These are phyloP conservation scores for Nothoprocta perdicaria DNA, from an alignment of 2,113 vertebrate species.

Conservation along the genomic window DNA sequence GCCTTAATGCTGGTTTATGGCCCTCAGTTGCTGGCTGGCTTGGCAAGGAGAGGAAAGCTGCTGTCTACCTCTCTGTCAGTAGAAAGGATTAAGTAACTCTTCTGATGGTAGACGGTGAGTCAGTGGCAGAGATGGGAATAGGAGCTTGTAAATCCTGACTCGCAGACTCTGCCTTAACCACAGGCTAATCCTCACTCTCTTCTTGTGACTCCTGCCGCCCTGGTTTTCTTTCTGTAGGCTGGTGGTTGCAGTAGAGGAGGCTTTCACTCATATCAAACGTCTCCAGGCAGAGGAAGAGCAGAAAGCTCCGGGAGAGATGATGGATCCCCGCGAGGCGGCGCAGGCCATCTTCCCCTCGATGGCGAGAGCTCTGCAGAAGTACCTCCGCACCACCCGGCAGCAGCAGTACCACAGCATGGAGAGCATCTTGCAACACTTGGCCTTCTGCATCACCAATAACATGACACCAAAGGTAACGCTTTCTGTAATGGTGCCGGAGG, in stretches of 20 bases:
- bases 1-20: slow-evolving; percentile 9
- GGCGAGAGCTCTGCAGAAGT: slow-evolving; percentile 95
- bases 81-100: not conserved
- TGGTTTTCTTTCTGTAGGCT: slow-evolving; percentile 77
- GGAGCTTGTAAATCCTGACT: slow-evolving; percentile 17
- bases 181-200: not conserved
- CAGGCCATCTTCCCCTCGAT: slow-evolving; percentile 98
- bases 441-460: slow-evolving; percentile 95
- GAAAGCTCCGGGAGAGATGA: slow-evolving; percentile 89
- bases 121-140: not conserved
- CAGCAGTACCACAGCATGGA: slow-evolving; percentile 99
- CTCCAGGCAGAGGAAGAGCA: slow-evolving; percentile 91
- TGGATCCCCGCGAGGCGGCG: slow-evolving; percentile 94
- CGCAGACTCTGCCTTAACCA: not conserved
- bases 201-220: not conserved
- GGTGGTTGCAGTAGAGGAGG: slow-evolving; percentile 94
- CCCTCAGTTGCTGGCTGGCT: not conserved
- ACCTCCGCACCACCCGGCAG: slow-evolving; percentile 94
- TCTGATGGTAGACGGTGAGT: not conserved
- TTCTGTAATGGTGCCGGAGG: not conserved
- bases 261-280: slow-evolving; percentile 93
- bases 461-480: slow-evolving; percentile 92
- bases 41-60: not conserved
- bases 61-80: not conserved
- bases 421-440: slow-evolving; percentile 95